These are phyloP conservation scores for Thera obeliscata DNA, from an alignment of 2,888 invertebrate species.

Conservation along the genomic window DNA sequence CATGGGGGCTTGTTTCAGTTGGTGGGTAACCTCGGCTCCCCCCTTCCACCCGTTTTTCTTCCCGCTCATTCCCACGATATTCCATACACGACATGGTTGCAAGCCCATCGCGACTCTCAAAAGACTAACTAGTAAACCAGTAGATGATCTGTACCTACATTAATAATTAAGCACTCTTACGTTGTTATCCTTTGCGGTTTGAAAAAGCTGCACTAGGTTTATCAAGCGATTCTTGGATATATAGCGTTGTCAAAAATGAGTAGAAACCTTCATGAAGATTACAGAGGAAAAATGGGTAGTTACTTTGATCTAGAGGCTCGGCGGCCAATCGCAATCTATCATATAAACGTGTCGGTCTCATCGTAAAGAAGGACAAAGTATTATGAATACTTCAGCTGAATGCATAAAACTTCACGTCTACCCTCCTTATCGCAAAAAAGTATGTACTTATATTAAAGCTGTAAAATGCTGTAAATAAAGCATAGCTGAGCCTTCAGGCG, in stretches of 20 bases:
- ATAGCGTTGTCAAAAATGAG: slow-evolving; percentile 2
- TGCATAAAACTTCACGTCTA: slow-evolving; percentile 55
- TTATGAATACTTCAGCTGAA: slow-evolving; percentile 48
- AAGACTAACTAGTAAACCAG: no score
- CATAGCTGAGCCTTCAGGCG: slow-evolving; percentile 37
- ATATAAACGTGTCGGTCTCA: slow-evolving; percentile 26
- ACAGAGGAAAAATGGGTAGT: slow-evolving; percentile 13
- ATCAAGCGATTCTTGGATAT: slow-evolving; percentile 4
- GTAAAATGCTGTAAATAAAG: slow-evolving; percentile 38
- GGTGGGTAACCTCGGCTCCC: no score
- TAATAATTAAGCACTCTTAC: not conserved
- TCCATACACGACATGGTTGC: no score
- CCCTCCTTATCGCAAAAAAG: slow-evolving; percentile 47
- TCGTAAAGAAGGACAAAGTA: slow-evolving; percentile 59
- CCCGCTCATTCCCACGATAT: no score
- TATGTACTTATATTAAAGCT: slow-evolving; percentile 29
- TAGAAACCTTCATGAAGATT: slow-evolving; percentile 8
- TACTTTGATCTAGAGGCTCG: slow-evolving; percentile 15
- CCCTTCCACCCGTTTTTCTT: no score
- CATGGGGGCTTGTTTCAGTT: not conserved
- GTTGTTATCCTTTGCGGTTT: not conserved
- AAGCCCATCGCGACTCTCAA: no score
- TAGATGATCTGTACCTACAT: no score
- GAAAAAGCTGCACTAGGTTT: not conserved
- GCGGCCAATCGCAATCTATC: slow-evolving; percentile 17